A percentile compares a stretch with the other conserved stretches of the same genome.
Evolutionary conservation across 2,888 invertebrate species (phyloP).

Genomic region (Pandemis corylana): DNA sequence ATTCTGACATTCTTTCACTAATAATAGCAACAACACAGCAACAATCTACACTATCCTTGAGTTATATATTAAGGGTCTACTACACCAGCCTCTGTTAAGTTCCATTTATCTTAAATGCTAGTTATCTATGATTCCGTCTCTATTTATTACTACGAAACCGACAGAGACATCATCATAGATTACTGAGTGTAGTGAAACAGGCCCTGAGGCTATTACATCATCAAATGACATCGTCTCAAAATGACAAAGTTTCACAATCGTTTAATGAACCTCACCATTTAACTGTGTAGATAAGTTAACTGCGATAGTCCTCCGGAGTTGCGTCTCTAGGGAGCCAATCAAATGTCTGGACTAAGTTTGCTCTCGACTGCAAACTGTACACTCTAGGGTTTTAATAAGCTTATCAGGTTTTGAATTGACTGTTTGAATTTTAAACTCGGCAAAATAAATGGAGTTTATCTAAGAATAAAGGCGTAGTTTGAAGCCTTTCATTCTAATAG

Average conservation of each 20-base stretch:
- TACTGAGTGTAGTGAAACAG: no score
- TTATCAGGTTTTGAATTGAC: slow-evolving; percentile 10
- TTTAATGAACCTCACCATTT: slow-evolving; percentile 35
- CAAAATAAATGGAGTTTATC: not conserved
- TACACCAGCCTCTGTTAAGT: no score
- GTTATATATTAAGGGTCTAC: no score
- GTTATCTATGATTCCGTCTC: no score
- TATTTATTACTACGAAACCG: no score
- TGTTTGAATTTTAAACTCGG: not conserved
- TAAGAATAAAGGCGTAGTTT: no score
- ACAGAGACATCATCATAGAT: no score
- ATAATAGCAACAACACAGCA: no score
- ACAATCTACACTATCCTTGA: no score
- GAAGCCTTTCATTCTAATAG: no score
- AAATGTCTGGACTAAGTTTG: slow-evolving; percentile 56
- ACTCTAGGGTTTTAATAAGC: slow-evolving; percentile 30
- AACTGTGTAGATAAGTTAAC: slow-evolving; percentile 40
- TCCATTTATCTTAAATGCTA: no score
- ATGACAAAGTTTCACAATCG: slow-evolving; percentile 34
- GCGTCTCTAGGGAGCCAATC: slow-evolving; percentile 64
- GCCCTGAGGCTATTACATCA: not conserved
- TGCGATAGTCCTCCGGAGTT: slow-evolving; percentile 45
- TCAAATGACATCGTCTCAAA: not conserved
- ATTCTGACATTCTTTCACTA: no score
- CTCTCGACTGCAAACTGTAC: slow-evolving; percentile 50